Conservation (phyloP, 2,888 invertebrate species). For the Tortricodes alternella region DNA sequence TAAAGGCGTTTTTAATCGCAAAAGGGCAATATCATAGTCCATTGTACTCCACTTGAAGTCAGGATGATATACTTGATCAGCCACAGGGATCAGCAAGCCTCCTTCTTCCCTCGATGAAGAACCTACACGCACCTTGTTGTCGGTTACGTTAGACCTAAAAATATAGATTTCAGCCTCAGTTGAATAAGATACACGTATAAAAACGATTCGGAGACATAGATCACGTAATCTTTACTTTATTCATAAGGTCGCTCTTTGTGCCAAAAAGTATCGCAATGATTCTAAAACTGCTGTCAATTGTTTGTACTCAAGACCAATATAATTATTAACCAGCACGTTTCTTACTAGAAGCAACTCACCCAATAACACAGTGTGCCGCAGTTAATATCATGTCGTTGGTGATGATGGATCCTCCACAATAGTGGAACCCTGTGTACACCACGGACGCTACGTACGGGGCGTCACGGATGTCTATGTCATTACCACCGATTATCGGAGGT, state of each 20-base stretch:
- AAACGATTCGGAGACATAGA: background rate
- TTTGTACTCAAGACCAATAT: too few species aligned
- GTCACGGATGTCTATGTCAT: constrained; percentile 65
- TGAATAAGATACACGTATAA: too few species aligned
- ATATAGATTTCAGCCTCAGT: background rate
- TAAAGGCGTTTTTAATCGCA: constrained; percentile 77
- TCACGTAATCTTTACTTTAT: too few species aligned
- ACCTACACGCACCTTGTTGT: constrained; percentile 77
- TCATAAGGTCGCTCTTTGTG: too few species aligned
- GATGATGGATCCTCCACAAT: constrained; percentile 82
- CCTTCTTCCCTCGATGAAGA: constrained; percentile 71
- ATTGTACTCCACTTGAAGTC: constrained; percentile 74
- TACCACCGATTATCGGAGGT: constrained; percentile 78
- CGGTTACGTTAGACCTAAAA: constrained; percentile 48
- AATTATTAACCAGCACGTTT: too few species aligned
- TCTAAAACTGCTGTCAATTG: too few species aligned
- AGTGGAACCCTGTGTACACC: constrained; percentile 63
- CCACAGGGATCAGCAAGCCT: constrained; percentile 76
- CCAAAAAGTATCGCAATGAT: too few species aligned
- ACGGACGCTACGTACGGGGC: constrained; percentile 79
- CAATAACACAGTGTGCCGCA: constrained; percentile 83
- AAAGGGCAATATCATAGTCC: constrained; percentile 83
- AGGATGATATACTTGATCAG: constrained; percentile 74
- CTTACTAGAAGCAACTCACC: constrained; percentile 52
- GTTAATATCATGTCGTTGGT: constrained; percentile 75